Base-by-base conservation (phyloP, 2,113 vertebrate genomes). In the Rhynchomys soricoides region DNA sequence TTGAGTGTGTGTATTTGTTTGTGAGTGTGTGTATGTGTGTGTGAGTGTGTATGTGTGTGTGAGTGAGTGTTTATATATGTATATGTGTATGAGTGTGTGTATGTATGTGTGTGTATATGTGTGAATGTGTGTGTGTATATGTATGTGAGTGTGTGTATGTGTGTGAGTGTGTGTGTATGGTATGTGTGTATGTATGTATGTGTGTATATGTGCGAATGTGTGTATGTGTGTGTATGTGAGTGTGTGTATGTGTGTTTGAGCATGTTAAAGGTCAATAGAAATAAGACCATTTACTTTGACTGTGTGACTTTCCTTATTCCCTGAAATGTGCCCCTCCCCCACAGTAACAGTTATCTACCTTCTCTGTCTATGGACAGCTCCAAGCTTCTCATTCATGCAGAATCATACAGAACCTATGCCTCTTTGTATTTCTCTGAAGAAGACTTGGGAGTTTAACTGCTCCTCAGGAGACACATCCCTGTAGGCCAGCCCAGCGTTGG, bases 21-120 rank as follows among this genome's bases (percentile, higher is more conserved):
- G n/a, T n/a, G n/a, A n/a, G 7, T 26, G 24, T 37, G 70, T 81
- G 12, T 4, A 6, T 22, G 16, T 34, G 34, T 70, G 68, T 70
- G 4, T 17, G 3, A 45, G 2, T 10, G 9, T 3, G 11, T 22
- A 50, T 75, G 9, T 4, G 8, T 17, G 11, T 68, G 6, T 70
- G 68, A 17, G 34, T 22, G 3, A 45, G 2, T 7, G 9, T 29
- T 9, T 10, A 7, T 64, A 8, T 26, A 16, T 26, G 24, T 64
- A 7, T 26, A 11, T 64, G 24, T 66, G 4, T 31, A 31, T 66
- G 26, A 9, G 12, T 3, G 16, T 26, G 12, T 45, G 70, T 81
- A 7, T 2, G 8, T 26, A 9, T 34, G 37, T n/a, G 2, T 71
- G 16, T 17, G 2, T 45, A 1, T 7, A 3, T 29, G 9, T 4